Evolutionary conservation across 2,888 invertebrate species (phyloP).

Genomic region (Acrobasis consociella): DNA sequence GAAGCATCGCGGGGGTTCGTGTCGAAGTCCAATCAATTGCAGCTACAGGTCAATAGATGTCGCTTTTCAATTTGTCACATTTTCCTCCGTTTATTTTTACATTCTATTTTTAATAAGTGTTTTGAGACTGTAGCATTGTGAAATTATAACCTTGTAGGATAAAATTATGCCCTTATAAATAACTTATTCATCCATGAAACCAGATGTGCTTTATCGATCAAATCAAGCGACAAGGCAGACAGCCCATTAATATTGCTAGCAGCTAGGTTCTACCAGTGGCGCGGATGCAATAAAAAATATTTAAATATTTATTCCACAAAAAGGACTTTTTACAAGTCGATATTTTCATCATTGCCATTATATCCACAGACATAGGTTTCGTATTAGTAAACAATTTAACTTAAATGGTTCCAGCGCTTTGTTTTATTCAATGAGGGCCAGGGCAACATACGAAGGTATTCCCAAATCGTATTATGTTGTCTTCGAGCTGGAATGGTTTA

Average conservation of each 20-base stretch:
- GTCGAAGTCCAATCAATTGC: conserved; percentile 35
- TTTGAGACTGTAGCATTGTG: background rate
- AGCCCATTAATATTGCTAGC: too few relatives aligned
- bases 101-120: conserved; percentile 5
- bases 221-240: too few relatives aligned
- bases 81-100: conserved; percentile 11
- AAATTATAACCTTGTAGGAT: too few relatives aligned
- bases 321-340: too few relatives aligned
- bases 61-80: conserved; percentile 37
- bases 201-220: too few relatives aligned
- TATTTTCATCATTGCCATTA: too few relatives aligned
- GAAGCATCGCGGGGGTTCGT: conserved; percentile 53
- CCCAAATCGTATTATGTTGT: conserved; percentile 44
- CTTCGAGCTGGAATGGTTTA: conserved; percentile 33
- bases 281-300: too few relatives aligned
- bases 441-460: conserved; percentile 33
- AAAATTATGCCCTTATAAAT: conserved; percentile 21
- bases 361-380: background rate
- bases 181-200: background rate
- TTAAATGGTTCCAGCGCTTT: background rate
- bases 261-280: too few relatives aligned
- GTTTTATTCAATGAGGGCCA: background rate
- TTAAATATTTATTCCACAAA: too few relatives aligned
- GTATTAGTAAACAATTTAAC: background rate
- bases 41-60: conserved; percentile 43